phyloP scores from a whole-genome alignment of 2,113 vertebrate species.

The Aegithalos caudatus region DNA sequence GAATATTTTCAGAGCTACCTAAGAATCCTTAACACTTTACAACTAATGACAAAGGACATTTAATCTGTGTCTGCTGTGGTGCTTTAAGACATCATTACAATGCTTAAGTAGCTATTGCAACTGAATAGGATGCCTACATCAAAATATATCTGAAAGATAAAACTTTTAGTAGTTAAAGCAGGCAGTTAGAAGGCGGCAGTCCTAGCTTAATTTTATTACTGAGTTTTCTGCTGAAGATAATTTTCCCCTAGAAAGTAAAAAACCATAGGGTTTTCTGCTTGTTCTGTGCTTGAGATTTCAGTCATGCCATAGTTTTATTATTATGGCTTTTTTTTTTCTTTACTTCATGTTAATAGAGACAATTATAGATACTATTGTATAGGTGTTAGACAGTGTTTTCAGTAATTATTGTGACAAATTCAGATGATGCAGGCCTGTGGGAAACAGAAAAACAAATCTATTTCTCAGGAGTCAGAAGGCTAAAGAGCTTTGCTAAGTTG shows the following conservation, averaged over 20 bases:
- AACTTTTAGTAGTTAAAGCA: background rate
- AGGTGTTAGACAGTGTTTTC: background rate
- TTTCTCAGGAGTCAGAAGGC: background rate
- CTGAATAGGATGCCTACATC: background rate
- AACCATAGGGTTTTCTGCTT: rapidly evolving
- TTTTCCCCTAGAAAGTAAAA: background rate
- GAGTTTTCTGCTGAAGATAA: background rate
- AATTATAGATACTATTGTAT: background rate
- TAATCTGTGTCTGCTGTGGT: background rate
- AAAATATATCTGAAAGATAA: background rate
- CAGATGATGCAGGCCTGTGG: background rate
- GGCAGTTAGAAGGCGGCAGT: background rate
- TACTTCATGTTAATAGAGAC: background rate
- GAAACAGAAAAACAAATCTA: background rate
- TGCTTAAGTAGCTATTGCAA: background rate
- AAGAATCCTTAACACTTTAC: background rate
- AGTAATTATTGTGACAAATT: background rate
- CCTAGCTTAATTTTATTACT: background rate
- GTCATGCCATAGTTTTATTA: background rate
- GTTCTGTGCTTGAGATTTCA: background rate
- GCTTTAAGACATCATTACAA: background rate
- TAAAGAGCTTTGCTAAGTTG: background rate
- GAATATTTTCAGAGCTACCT: background rate
- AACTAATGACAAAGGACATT: background rate
- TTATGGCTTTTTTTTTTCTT: background rate